Evolutionary conservation across 2,888 invertebrate genomes (phyloP), one percentile per base, ranked within the genome.

Genomic region (Masnerella sp.): DNA sequence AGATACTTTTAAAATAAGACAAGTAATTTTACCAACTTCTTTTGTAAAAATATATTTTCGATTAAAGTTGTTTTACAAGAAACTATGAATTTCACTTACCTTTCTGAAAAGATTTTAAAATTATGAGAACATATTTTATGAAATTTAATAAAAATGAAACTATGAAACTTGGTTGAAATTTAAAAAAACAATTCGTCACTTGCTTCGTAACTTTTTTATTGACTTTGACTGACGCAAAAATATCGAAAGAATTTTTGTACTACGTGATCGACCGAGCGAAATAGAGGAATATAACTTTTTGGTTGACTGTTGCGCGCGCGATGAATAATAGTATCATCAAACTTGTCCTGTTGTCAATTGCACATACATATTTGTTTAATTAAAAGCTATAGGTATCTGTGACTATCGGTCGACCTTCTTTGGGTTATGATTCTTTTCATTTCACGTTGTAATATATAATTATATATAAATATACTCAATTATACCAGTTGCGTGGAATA

Each of bases 191-290:
- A 1, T 45, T 34, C n/a, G 9, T 22, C 14, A 11, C 9, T 64
- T 59, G 52, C 47, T 65, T 71, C 52, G 51, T 65, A 62, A 65
- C 28, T 72, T 68, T 68, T 74, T 69, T 74, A 74, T 74, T 69
- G 65, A 65, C 65, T 69, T 69, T 49, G 62, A 73, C 67, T 65
- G 74, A 74, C 69, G 69, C 64, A 69, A 74, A 74, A 74, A 74
- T 74, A 74, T 69, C 59, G 64, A 74, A 69, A 65, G 65, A 74
- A 68, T 74, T 69, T 74, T 74, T 74, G 74, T 74, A 74, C 74
- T 74, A 74, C 64, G 11, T 68, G 59, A 45, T 74, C 69, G 74
- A 74, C 74, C 68, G 74, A 74, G 69, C 64, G 74, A 74, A 74
- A 62, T 74, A 64, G 74, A 74, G 74, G 74, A 74, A 38, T 65